These are phyloP conservation scores for Dysmachus trigonus DNA, from an alignment of 2,888 invertebrate genomes.

Conservation along the genomic window DNA sequence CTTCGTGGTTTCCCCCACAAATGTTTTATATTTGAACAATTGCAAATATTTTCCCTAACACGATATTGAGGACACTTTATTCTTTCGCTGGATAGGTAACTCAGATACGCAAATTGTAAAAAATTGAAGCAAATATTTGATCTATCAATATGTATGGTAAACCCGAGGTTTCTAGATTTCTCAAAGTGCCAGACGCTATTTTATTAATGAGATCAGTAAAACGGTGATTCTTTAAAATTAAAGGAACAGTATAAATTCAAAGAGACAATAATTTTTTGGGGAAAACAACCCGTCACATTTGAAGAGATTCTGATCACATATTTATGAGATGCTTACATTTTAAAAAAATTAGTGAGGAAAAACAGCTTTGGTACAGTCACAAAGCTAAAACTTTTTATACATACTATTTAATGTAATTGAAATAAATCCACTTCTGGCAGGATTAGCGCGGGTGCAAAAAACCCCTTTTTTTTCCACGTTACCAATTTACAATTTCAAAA, in stretches of 20 bases:
- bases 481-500: too few species aligned
- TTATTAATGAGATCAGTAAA: background rate
- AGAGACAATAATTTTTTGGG: background rate
- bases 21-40: background rate
- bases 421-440: too few species aligned
- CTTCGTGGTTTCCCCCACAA: background rate
- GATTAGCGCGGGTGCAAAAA: too few species aligned
- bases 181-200: background rate
- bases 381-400: too few species aligned
- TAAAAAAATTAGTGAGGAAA: too few species aligned
- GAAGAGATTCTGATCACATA: background rate
- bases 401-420: too few species aligned
- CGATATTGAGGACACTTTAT: background rate
- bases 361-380: too few species aligned
- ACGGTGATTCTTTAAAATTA: background rate
- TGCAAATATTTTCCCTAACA: background rate
- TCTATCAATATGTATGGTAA: background rate
- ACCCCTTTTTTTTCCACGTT: too few species aligned
- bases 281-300: background rate
- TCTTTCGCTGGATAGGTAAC: background rate
- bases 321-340: background rate
- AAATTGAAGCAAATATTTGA: background rate
- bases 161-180: background rate
- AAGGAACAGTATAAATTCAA: background rate
- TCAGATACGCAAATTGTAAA: background rate